Conservation (phyloP, 2,888 invertebrate species). For the Latrodectus hesperus region DNA sequence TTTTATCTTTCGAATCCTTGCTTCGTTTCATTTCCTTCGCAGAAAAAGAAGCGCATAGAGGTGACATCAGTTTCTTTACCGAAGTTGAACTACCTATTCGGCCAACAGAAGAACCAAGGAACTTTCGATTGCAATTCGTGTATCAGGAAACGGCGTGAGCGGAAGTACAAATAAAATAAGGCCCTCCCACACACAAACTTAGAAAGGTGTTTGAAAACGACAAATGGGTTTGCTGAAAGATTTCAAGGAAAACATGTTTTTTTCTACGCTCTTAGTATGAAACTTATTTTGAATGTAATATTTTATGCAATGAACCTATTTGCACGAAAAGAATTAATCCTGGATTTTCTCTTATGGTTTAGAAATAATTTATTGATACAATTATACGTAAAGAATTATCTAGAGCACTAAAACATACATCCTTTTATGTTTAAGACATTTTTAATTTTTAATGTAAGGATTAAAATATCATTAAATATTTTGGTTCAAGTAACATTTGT, state of each 20-base stretch:
- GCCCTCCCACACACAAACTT: neutral
- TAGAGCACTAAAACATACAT: no score
- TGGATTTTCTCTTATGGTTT: no score
- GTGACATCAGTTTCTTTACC: neutral
- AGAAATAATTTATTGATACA: no score
- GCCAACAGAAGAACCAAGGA: neutral
- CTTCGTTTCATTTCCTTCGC: constrained; percentile 1
- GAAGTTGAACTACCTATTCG: neutral
- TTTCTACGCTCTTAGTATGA: neutral
- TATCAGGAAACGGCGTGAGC: constrained; percentile 29
- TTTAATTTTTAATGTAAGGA: no score
- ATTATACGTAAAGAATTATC: no score
- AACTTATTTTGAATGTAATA: neutral
- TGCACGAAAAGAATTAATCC: neutral
- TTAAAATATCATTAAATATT: no score
- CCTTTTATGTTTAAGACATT: no score
- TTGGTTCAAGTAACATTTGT: no score
- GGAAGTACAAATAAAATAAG: constrained; percentile 32
- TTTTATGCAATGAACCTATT: neutral
- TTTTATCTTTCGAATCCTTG: neutral
- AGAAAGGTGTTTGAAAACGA: neutral
- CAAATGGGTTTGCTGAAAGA: neutral
- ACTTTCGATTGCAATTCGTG: constrained; percentile 34
- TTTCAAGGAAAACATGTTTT: neutral
- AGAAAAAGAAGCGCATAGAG: neutral